A percentile compares a stretch with the other conserved stretches of the same genome.
phyloP scores from a whole-genome alignment of 2,797 vertebrate species.

The Acrocephalus scirpaceus region DNA sequence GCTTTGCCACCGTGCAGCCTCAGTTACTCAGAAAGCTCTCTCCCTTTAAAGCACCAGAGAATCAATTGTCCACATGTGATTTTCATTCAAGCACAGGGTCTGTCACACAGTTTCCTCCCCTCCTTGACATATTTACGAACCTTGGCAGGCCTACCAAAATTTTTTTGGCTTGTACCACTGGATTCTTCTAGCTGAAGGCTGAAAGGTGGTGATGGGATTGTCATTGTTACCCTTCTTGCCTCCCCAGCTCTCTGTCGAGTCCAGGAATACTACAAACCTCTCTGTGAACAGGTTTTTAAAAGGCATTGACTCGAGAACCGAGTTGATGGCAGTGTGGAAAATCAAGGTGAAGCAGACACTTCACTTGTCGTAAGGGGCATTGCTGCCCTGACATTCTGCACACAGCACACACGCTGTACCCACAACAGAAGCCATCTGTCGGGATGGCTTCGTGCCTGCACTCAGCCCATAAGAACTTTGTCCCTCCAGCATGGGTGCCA shows the following conservation, averaged over 20 bases:
- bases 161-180: not conserved
- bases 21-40: not conserved
- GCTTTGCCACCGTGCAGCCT: not conserved
- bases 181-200: conserved; percentile 43
- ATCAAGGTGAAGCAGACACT: not conserved
- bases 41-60: not conserved
- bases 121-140: conserved; percentile 60
- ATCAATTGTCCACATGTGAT: not conserved
- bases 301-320: not conserved
- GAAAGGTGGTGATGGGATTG: conserved; percentile 54
- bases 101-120: conserved; percentile 6
- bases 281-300: not conserved
- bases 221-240: not conserved
- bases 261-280: not conserved
- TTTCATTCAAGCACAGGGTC: conserved; percentile 1
- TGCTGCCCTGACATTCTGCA: not conserved
- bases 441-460: conserved; percentile 61
- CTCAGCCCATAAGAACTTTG: not conserved
- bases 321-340: not conserved
- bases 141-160: conserved; percentile 3
- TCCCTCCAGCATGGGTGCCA: conserved; percentile 56
- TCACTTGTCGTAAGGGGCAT: not conserved
- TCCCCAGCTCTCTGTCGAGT: not conserved
- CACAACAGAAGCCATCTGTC: conserved; percentile 68
- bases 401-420: not conserved